phyloP scores from a whole-genome alignment of 2,797 vertebrate genomes.

The Poecilia wingei region DNA sequence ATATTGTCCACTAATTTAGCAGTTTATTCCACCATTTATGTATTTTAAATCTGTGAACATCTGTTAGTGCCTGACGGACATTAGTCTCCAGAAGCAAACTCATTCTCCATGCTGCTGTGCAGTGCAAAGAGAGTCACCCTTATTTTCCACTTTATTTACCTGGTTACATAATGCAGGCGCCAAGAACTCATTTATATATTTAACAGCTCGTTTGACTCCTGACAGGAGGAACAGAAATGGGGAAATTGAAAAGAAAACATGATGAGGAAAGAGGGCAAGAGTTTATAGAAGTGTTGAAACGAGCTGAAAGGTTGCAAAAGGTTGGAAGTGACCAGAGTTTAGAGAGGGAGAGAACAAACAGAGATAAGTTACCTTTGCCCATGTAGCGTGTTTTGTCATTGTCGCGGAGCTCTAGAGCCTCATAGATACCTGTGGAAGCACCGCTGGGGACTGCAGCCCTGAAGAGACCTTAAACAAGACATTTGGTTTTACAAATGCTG shows the following conservation, averaged over 20 bases:
- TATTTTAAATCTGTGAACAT: constrained; percentile 69
- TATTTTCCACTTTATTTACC: constrained; percentile 85
- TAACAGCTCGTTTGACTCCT: constrained; percentile 99
- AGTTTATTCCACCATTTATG: constrained; percentile 51
- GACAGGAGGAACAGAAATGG: constrained; percentile 70
- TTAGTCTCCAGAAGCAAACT: constrained; percentile 79
- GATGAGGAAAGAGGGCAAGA: constrained; percentile 27
- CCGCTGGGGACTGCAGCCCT: constrained; percentile 98
- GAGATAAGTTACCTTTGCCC: constrained; percentile 88
- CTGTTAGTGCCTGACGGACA: constrained; percentile 57
- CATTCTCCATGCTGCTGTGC: constrained; percentile 76
- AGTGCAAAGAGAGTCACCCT: constrained; percentile 27
- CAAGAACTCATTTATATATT: constrained; percentile 99
- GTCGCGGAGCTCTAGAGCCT: constrained; percentile 97
- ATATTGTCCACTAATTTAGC: background rate
- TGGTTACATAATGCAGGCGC: constrained; percentile 96
- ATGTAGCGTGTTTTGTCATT: constrained; percentile 97
- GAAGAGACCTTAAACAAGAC: constrained; percentile 88
- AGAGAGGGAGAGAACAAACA: background rate
- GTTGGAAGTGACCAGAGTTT: background rate
- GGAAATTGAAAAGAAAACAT: constrained; percentile 34
- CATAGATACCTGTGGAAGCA: constrained; percentile 97
- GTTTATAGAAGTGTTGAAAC: constrained; percentile 20
- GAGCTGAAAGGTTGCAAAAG: constrained; percentile 3
- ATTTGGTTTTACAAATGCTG: constrained; percentile 25